Evolutionary conservation across 2,797 vertebrate genomes (phyloP), one percentile per base, ranked within the genome.

Genomic region (Caiman crocodilus): DNA sequence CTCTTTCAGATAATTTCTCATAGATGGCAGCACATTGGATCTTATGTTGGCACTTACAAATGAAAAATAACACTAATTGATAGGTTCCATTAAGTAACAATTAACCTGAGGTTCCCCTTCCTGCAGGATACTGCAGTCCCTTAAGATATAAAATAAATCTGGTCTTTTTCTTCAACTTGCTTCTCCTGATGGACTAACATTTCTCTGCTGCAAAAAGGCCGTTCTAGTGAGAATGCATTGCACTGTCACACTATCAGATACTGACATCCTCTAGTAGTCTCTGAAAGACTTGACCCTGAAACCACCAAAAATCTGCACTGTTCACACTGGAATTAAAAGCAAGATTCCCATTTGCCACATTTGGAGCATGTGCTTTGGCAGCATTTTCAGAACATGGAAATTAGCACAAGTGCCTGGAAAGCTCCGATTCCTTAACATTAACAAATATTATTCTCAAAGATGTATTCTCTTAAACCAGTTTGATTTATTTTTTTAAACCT

Each of bases 11-110:
- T 75, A 97, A 97, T 95, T 96, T 97, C 97, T 97, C 97, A 97
- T 95, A 97, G 98, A 96, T 97, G 97, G 97, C 98, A 98, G 97
- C 96, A 98, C 95, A 98, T 96, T 97, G 97, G 97, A 96, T 97
- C 97, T 97, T 97, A 97, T 94, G 97, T 96, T 96, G 97, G 97
- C 97, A 97, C 97, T 98, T 97, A 97, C 94, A 97, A 97, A 97
- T 94, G 90, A 97, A 97, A 97, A 98, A 97, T 96, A 97, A 96
- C 91, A 97, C 97, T 97, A 96, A 96, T 96, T 97, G 97, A 98
- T 92, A 98, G 97, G 96, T 97, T 98, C 95, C 94, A 94, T 95
- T 97, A 94, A 95, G 95, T 88, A 91, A 85, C 88, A 86, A 61
- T 95, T 94, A 94, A 90, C n/a, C 23, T 73, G 96, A 97, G 97